phyloP scores from a whole-genome alignment of 2,113 vertebrate species.

The Paradoxurus hermaphroditus region DNA sequence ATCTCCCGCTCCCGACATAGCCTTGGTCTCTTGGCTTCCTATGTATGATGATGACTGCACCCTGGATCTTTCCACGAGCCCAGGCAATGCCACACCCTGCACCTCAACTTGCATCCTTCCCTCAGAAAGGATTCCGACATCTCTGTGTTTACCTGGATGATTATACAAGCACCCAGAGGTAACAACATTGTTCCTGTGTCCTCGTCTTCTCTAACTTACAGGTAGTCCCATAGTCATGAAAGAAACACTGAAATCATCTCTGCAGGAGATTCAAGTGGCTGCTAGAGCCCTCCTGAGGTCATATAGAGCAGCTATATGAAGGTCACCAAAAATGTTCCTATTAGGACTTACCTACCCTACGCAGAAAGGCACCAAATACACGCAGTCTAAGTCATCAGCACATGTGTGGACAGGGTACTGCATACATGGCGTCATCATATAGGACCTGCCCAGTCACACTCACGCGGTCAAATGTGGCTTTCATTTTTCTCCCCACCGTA shows the following conservation, averaged over 20 bases:
- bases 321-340: no score
- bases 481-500: not conserved
- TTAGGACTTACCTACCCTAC: not conserved
- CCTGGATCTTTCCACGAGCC: not conserved
- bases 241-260: not conserved
- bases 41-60: not conserved
- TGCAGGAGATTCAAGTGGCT: not conserved
- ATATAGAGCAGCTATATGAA: no score
- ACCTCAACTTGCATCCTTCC: not conserved
- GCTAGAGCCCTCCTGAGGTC: no score
- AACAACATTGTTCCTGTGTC: not conserved
- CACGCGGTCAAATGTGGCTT: rapidly evolving
- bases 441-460: not conserved
- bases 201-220: no score
- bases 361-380: no score
- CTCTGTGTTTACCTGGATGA: not conserved
- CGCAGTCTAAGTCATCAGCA: not conserved
- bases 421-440: not conserved
- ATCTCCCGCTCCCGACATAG: not conserved
- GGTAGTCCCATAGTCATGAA: not conserved
- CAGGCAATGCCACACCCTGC: not conserved
- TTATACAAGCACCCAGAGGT: not conserved
- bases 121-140: not conserved
- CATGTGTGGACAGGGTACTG: not conserved
- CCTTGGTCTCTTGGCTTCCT: not conserved